phyloP scores from a whole-genome alignment of 2,113 vertebrate species.

The Cyanoliseus patagonus region DNA sequence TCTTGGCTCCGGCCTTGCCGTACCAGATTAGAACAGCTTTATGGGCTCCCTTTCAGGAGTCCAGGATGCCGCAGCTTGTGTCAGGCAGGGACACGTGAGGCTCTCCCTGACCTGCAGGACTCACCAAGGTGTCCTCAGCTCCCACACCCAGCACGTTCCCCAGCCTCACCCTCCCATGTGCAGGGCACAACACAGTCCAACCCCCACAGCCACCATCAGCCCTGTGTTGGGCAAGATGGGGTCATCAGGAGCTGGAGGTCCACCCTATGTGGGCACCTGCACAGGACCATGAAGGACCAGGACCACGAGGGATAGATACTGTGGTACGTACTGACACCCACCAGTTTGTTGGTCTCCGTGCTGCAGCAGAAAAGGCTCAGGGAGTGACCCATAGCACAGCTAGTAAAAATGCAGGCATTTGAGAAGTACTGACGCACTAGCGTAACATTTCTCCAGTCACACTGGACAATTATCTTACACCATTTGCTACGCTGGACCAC shows the following conservation, averaged over 20 bases:
- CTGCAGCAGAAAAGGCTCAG: not conserved
- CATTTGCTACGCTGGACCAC: not conserved
- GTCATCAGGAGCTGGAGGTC: not conserved
- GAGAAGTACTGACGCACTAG: not conserved
- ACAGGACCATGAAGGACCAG: not conserved
- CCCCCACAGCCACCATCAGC: fast-evolving
- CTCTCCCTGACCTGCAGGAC: not conserved
- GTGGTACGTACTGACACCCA: not conserved
- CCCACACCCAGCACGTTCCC: not conserved
- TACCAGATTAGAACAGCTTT: not conserved
- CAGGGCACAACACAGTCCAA: not conserved
- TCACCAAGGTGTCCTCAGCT: not conserved
- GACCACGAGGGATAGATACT: not conserved
- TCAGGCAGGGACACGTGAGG: not conserved
- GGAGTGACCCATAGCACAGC: not conserved
- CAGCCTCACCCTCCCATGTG: not conserved
- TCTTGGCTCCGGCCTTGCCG: not conserved
- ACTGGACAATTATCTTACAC: not conserved
- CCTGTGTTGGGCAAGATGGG: not conserved
- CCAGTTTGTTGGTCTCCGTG: not conserved
- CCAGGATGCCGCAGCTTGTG: not conserved
- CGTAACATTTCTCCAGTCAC: not conserved
- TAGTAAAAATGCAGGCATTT: not conserved
- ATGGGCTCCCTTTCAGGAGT: not conserved
- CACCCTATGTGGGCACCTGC: not conserved